Evolutionary conservation across 2,113 vertebrate species (phyloP), one percentile per base, ranked within the genome.

Genomic region (Leucosticte australis): DNA sequence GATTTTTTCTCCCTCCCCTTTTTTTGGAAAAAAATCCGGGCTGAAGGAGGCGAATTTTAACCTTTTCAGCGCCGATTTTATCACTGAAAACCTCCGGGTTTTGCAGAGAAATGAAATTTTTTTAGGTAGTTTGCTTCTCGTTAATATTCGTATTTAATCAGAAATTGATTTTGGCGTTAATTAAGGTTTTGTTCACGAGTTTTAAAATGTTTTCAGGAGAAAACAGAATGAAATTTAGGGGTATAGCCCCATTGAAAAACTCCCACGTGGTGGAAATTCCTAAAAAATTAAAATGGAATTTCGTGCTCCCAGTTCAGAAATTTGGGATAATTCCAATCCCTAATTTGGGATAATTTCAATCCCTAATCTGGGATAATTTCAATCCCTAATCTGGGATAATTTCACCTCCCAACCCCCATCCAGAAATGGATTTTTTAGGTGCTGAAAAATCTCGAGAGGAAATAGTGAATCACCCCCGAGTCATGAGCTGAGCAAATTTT

Each of bases 151-250:
- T 5, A 11, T 68, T 59, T 11, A 22, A 20, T 1, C 2, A 23
- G 4, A 11, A 42, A 26, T 64, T 21, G 1, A 42, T 4, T 27
- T 8, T 0, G 13, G 18, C 2, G 11, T 68, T 35, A 37, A 63
- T 5, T 2, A n/a, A 39, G 6, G 18, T 8, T 18, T 5, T 10
- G 3, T 26, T 11, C 8, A 17, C 1, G 20, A 41, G 59, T 56
- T 68, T 64, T 28, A 17, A 35, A 55, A 12, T 7, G 2, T 2
- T 10, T 6, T 24, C 9, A 16, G 33, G 57, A 8, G 19, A 8
- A 37, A 53, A 35, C 0, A 5, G 1, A 17, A 16, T 7, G 1
- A 15, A 68, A 57, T 22, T 57, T 3, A 39, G 0, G n/a, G 20
- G 16, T 19, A 26, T 7, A 28, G 37, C 3, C 24, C 23, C 3